phyloP scores from a whole-genome alignment of 2,113 vertebrate genomes.

The Desmodus rotundus region DNA sequence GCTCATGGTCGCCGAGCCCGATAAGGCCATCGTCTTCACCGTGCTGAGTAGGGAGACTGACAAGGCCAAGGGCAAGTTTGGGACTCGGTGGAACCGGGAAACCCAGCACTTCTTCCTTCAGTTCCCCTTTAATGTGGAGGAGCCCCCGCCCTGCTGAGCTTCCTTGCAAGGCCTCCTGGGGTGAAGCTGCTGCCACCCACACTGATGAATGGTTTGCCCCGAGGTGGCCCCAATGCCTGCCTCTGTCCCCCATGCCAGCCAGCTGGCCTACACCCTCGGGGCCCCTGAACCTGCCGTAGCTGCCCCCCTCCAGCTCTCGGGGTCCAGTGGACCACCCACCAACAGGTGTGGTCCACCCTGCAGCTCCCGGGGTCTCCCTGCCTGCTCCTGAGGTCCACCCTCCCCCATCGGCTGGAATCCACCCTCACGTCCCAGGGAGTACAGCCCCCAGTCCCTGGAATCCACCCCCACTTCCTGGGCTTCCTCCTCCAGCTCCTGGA shows the following conservation, averaged over 20 bases:
- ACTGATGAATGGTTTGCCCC: constrained; percentile 86
- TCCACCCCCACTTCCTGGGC: constrained; percentile 65
- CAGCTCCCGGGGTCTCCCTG: constrained; percentile 78
- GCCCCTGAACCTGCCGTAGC: constrained; percentile 74
- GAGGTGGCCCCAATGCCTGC: constrained; percentile 78
- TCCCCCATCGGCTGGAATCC: constrained; percentile 40
- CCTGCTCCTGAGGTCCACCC: constrained; percentile 63
- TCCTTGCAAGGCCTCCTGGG: constrained; percentile 82
- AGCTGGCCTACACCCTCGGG: constrained; percentile 79
- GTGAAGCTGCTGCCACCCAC: constrained; percentile 89
- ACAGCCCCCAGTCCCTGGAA: constrained; percentile 22
- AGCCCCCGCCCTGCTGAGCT: constrained; percentile 84
- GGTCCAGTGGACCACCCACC: constrained; percentile 62
- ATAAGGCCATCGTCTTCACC: constrained; percentile 97
- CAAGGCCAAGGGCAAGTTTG: constrained; percentile 96
- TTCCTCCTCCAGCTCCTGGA: constrained; percentile 32
- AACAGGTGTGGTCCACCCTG: constrained; percentile 64
- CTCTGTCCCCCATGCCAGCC: constrained; percentile 84
- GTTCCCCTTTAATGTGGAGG: constrained; percentile 98
- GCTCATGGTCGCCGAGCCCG: constrained; percentile 94
- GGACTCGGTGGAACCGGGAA: constrained; percentile 98
- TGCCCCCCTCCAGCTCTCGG: constrained; percentile 83
- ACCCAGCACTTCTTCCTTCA: constrained; percentile 98
- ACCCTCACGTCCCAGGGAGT: not conserved
- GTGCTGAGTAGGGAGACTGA: constrained; percentile 97